A percentile compares a stretch with the other conserved stretches of the same genome.
Conservation (phyloP, 2,113 vertebrate species). For the Crocuta crocuta region DNA sequence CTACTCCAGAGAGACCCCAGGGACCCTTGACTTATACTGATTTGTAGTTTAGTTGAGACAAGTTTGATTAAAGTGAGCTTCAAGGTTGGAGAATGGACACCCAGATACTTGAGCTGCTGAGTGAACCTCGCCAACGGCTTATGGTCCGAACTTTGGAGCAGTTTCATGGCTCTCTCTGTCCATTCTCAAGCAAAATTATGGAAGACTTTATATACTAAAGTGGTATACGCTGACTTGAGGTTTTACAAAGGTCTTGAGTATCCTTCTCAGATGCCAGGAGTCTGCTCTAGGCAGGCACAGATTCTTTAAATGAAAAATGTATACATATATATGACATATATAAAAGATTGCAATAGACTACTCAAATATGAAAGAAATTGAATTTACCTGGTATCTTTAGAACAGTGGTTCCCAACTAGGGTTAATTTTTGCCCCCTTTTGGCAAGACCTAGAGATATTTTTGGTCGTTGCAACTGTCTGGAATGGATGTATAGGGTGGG, state of each 20-base stretch:
- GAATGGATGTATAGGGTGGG: not conserved
- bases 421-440: not conserved
- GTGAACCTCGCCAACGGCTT: not conserved
- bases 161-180: not conserved
- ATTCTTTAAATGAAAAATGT: not conserved
- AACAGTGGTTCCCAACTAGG: not conserved
- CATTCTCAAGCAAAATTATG: not conserved
- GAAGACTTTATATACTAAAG: not conserved
- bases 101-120: not conserved
- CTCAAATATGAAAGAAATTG: not conserved
- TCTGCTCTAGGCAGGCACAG: not conserved
- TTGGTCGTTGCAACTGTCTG: not conserved
- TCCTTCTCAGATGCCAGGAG: constrained; percentile 14
- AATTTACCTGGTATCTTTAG: not conserved
- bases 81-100: not conserved
- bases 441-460: not conserved
- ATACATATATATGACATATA: not conserved
- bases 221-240: not conserved
- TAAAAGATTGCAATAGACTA: not conserved
- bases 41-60: not conserved
- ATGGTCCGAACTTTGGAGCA: not conserved
- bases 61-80: constrained; percentile 11
- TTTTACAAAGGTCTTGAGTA: not conserved
- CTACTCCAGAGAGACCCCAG: not conserved
- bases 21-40: not conserved